Base-by-base conservation (phyloP, 2,888 invertebrate genomes). In the Arrhopalites spinosus region DNA sequence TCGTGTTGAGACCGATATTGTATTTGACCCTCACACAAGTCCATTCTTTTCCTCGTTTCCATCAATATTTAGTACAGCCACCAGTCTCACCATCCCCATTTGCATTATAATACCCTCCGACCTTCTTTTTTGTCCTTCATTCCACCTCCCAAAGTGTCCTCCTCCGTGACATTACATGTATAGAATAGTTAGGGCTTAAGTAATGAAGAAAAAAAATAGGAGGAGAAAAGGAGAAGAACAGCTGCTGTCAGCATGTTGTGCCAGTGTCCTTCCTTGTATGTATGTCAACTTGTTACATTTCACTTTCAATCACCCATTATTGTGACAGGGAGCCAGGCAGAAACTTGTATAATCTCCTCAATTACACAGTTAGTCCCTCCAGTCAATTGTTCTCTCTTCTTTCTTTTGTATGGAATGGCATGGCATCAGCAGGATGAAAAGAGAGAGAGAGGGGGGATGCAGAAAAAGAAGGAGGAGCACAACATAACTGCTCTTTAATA, bases 291-390 rank as follows among this genome's bases (percentile, higher is more conserved):
- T 59, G 59, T 59, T 59, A 25, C 59, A 59, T 59, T 59, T 59
- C 59, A 7, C 59, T 59, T 59, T 59, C 59, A 59, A 59, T 59
- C 59, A 59, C 25, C 5, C 59, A 25, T 36, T 36, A 36, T 36
- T 36, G 36, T 36, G 36, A 36, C 36, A 36, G 36, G 36, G 36
- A 36, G 36, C 36, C 5, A 36, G 36, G 36, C 36, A 36, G 36
- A 11, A 36, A 36, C 36, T 36, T 36, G 36, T 23, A 59, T 59
- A 68, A 68, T 68, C 50, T 47, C 25, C 50, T 68, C 47, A 68
- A 68, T 68, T 68, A 68, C 68, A 68, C 47, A 47, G 68, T 68
- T 68, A 50, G 50, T 47, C 25, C 68, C 25, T 68, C 50, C 43
- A 68, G 13, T 25, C 59, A 59, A 59, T 59, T 59, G 59, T 59